phyloP scores from a whole-genome alignment of 2,888 invertebrate species.

The Drosophila acutilabella region DNA sequence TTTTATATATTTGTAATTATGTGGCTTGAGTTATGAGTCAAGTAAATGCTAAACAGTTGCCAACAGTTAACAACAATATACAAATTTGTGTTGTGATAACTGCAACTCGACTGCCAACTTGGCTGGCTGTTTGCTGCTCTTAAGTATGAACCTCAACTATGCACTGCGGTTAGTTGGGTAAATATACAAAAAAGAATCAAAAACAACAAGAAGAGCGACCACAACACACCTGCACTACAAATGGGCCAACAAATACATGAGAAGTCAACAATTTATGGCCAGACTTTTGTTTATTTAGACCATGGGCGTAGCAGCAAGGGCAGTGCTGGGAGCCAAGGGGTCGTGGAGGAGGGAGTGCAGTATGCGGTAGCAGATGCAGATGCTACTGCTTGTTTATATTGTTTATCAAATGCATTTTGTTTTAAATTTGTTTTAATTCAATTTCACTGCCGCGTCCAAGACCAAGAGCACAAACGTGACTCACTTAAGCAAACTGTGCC shows the following conservation, averaged over 20 bases:
- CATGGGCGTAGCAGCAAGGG: not conserved
- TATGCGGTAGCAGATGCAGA: slow-evolving; percentile 2
- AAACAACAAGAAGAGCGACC: slow-evolving; percentile 8
- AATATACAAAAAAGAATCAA: slow-evolving; percentile 23
- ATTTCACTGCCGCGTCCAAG: slow-evolving; percentile 74
- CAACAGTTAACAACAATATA: slow-evolving; percentile 50
- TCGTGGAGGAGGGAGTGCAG: not conserved
- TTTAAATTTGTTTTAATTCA: slow-evolving; percentile 43
- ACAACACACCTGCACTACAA: slow-evolving; percentile 48
- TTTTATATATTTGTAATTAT: slow-evolving; percentile 17
- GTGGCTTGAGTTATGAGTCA: slow-evolving; percentile 18
- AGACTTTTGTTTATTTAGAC: slow-evolving; percentile 40
- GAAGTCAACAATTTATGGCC: slow-evolving; percentile 49
- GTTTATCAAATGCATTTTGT: slow-evolving; percentile 62
- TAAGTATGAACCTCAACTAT: slow-evolving; percentile 14
- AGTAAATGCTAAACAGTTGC: slow-evolving; percentile 45
- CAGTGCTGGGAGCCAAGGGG: not conserved
- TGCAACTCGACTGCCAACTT: slow-evolving; percentile 58
- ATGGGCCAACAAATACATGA: slow-evolving; percentile 38
- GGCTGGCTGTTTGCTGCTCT: slow-evolving; percentile 47
- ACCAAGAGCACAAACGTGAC: slow-evolving; percentile 59
- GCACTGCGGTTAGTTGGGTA: slow-evolving; percentile 42
- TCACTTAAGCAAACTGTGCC: slow-evolving; percentile 52
- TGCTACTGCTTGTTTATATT: slow-evolving; percentile 37
- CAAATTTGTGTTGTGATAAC: slow-evolving; percentile 39